Evolutionary conservation across 1,140 invertebrate genomes (phyloP), one percentile per base, ranked within the genome.

Genomic region (Sitophilus oryzae): DNA sequence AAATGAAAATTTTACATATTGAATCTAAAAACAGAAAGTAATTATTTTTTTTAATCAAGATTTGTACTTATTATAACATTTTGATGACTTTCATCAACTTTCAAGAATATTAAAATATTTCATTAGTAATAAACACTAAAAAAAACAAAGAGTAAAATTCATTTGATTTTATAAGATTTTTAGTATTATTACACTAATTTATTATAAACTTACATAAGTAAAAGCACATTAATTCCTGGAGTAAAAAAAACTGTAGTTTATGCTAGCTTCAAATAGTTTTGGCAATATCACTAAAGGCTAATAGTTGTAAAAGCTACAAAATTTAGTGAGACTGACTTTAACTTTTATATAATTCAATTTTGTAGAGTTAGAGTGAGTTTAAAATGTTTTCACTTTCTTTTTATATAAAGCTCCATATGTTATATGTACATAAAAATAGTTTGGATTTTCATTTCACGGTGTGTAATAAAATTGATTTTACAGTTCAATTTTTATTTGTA

Each of bases 271-370:
- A 57, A 52, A 56, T 48, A 18, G 37, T 41, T 48, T 45, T 30
- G 11, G 11, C 5, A 50, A 50, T 52, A 19, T 38, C 30, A 55
- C 34, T 44, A 37, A n/a, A 30, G 11, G 25, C 25, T 30, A 30
- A 30, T 30, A 30, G 11, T 30, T 30, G 11, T 6, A 11, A 5
- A 6, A 30, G 25, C 25, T 30, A 30, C 25, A 30, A 30, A 30
- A 35, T 51, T 57, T 57, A 57, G 55, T 57, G 47, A 57, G 47
- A 51, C 55, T 57, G 55, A 52, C 18, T 51, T 47, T 30, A 30
- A 30, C 25, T 30, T 30, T 30, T 6, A 30, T 30, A 30, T 30
- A 6, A 11, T 30, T n/a, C n/a, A 11, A 30, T 6, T 30, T 30
- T 30, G 25, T 30, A 30, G 25, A 30, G 25, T 30, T 30, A 30